Conservation (phyloP, 2,797 vertebrate genomes). For the Pseudochirops corinnae region DNA sequence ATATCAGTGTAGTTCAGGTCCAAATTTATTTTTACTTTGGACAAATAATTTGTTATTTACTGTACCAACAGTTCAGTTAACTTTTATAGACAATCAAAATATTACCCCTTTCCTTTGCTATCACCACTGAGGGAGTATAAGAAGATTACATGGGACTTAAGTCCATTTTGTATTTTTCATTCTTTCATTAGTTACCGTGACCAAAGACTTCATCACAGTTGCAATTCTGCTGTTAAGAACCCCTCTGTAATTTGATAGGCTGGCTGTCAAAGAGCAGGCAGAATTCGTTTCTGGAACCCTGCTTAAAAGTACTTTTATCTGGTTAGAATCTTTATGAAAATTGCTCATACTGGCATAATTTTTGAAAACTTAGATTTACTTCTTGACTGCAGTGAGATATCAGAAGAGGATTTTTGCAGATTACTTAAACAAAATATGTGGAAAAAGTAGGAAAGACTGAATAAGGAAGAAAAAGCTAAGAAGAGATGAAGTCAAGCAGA, state of each 20-base stretch:
- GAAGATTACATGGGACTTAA: not conserved
- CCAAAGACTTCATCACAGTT: not conserved
- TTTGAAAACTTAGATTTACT: not conserved
- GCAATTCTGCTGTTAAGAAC: not conserved
- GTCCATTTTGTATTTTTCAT: not conserved
- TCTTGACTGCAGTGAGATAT: not conserved
- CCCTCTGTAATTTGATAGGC: not conserved
- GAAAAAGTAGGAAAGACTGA: not conserved
- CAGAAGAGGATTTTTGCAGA: constrained; percentile 11
- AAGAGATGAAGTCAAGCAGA: not conserved
- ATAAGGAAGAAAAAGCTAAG: constrained; percentile 3
- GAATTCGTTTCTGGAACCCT: not conserved
- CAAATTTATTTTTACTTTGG: not conserved
- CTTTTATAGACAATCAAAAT: not conserved
- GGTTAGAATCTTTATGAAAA: not conserved
- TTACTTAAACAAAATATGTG: not conserved
- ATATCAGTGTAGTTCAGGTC: not conserved
- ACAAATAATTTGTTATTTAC: not conserved
- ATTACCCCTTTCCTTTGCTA: not conserved
- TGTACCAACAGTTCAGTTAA: not conserved
- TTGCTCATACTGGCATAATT: not conserved
- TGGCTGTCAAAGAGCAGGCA: not conserved
- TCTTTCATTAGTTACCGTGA: not conserved
- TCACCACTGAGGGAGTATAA: not conserved
- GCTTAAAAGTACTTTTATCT: not conserved